Evolutionary conservation across 2,888 invertebrate species (phyloP), one percentile per base, ranked within the genome.

Genomic region (Erebia aethiops): DNA sequence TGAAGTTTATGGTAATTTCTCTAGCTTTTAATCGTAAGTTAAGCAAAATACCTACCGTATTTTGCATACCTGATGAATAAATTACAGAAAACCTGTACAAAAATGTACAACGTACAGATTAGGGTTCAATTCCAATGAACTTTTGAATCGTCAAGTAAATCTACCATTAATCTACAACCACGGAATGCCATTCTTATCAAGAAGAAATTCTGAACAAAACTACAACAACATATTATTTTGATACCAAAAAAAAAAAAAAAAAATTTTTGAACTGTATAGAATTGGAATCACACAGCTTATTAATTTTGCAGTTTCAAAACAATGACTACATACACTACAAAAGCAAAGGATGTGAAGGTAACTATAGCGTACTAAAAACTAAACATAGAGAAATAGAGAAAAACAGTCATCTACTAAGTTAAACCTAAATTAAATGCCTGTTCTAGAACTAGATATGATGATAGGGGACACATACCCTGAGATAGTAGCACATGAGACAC

Each of bases 391-490:
- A 0, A 35, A 35, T 35, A 35, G 35, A 35, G 35, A 35, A 35
- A 35, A 35, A 3, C 1, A 26, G 3, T 2, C 43, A 11, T 43
- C 11, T 11, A 14, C 51, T 18, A 16, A 52, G 14, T 18, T 54
- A 2, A 51, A 9, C 18, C 18, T 18, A 54, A 16, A 54, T 10
- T 54, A 54, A 54, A 56, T 16, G 52, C 10, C 11, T 10, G 16
- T 46, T 18, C 4, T 73, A 95, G 97, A 97, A 83, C 83, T 98
- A 79, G 98, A 98, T 85, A 88, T 93, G 72, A 91, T 95, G 76
- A 92, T 98, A 72, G 98, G 98, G 52, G 97, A 98, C 87, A 95
- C 96, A 52, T 95, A 96, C 80, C 94, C 96, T 13, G 96, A 96
- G 82, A 97, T 98, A 80, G 95, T 95, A 78, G 96, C 97, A 72